phyloP scores from a whole-genome alignment of 1,140 invertebrate genomes.

The Prorops nasuta region DNA sequence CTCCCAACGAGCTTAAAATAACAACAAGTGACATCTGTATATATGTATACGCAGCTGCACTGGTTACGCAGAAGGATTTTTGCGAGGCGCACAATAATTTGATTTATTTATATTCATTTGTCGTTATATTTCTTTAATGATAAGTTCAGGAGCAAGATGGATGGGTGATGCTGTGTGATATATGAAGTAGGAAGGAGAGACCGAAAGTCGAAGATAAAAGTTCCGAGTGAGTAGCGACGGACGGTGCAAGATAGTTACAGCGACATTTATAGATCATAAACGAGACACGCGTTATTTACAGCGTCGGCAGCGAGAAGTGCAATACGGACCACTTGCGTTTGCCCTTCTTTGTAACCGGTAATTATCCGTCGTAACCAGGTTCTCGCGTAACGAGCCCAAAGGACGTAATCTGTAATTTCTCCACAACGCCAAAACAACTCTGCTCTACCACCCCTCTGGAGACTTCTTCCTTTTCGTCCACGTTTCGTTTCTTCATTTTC shows the following conservation, averaged over 20 bases:
- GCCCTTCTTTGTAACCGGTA: conserved; percentile 22
- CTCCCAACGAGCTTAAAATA: no score
- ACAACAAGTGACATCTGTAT: no score
- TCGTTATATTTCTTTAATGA: conserved; percentile 20
- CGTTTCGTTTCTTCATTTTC: no score
- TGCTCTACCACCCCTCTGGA: no score
- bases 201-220: neutral
- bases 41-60: no score
- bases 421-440: no score
- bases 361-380: conserved; percentile 42
- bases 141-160: conserved; percentile 11
- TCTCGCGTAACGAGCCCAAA: conserved; percentile 32
- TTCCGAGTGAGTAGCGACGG: neutral
- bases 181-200: conserved; percentile 37
- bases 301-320: conserved; percentile 26
- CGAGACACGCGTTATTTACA: conserved; percentile 43
- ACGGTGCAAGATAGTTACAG: conserved; percentile 29
- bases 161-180: conserved; percentile 28
- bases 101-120: no score
- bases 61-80: no score
- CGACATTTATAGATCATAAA: conserved; percentile 48
- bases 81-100: no score
- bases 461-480: no score
- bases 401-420: no score
- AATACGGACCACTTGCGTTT: neutral